Evolutionary conservation across 2,113 vertebrate species (phyloP), one percentile per base, ranked within the genome.

Genomic region (Sula dactylatra): DNA sequence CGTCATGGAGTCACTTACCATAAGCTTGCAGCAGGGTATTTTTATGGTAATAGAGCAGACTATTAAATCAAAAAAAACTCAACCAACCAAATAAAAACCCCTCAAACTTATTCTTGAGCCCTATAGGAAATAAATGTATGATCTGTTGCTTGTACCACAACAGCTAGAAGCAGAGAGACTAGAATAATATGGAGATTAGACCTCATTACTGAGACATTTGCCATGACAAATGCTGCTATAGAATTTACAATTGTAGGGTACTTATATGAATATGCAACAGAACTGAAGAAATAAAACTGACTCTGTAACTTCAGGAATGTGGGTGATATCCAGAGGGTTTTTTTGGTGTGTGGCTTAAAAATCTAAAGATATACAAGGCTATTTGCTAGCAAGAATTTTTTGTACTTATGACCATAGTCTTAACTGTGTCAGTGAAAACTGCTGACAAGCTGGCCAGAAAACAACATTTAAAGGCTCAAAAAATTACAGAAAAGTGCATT

Each of bases 61-160:
- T 52, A 38, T 18, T n/a, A 24, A 74, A 74, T 42, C 1, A 85
- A 78, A 65, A 1, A 27, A 77, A 50, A 34, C 11, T 0, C 12
- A n/a, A 50, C 0, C 2, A 69, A 36, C 0, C 6, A 65, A 24
- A 0, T 0, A 34, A 67, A 32, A 3, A 59, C 42, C 14, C 3
- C 1, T 1, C 3, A 13, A 52, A 9, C 7, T 73, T 83, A 26
- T 18, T 36, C 7, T 58, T 86, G 14, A 38, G 11, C 2, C 13
- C 6, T 62, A 7, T 6, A 56, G 12, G 25, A 77, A 61, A 87
- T 13, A 76, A 56, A 52, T n/a, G 1, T 6, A 10, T 61, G 11
- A 50, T 38, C 22, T 64, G 4, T 52, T 76, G 5, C n/a, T 78
- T 50, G 52, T 17, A 88, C 1, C 7, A 34, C 18, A 80, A 32